Base-by-base conservation (phyloP, 2,888 invertebrate genomes). In the Gastrophysa polygoni region DNA sequence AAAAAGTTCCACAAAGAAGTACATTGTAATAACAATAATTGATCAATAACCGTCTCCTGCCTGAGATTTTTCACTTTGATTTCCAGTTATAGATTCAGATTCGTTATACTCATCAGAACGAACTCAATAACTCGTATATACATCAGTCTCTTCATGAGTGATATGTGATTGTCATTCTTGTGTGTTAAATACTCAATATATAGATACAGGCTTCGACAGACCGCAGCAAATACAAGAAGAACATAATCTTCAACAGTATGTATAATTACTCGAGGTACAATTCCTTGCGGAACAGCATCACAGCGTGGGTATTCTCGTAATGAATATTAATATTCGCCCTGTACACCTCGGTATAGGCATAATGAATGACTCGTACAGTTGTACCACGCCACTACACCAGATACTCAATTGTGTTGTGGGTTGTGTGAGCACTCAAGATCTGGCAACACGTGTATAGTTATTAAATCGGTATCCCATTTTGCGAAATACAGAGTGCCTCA, bases 381-480 rank as follows among this genome's bases (percentile, higher is more conserved):
- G 64, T 61, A 67, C 60, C 52, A 57, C 46, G 61, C 62, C 65
- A 57, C 66, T 64, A 60, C 61, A 58, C 64, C 61, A 56, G 52
- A 59, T 59, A 61, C 63, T 61, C 47, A 54, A 63, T 46, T 66
- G 68, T 67, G 67, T 69, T 61, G 66, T 69, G 66, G 68, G 66
- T 65, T 69, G 66, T 68, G 64, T 68, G 68, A 64, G 61, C 52
- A 58, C 24, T 24, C 58, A 32, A 32, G 29, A 5, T 32, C 10
- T 32, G 29, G 6, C 10, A 32, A 32, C 29, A 32, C 29, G 29
- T 32, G 29, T 32, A 32, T 6, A 24, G 7, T 24, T 5, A 24
- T 24, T 7, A 24, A 5, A 24, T 24, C 24, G 3, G 24, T 24
- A 24, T 24, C 24, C 24, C 3, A 24, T 24, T 24, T 24, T 24